These are phyloP conservation scores for Lagocephalus sceleratus DNA, from an alignment of 2,797 vertebrate species.

Conservation along the genomic window DNA sequence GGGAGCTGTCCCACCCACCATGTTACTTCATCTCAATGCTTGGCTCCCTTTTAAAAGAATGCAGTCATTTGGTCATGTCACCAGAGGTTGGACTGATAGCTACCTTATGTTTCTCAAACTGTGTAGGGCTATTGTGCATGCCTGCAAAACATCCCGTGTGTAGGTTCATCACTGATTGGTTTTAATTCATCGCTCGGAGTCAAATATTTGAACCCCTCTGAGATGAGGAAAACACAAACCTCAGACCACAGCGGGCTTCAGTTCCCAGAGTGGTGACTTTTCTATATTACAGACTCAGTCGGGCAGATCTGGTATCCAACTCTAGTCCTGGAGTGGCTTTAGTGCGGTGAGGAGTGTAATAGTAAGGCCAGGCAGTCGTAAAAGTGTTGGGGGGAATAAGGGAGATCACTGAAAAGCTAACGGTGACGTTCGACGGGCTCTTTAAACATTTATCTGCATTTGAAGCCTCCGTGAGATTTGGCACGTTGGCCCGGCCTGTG, in stretches of 20 bases:
- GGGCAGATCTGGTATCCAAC: conserved; percentile 11
- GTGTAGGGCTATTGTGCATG: not conserved
- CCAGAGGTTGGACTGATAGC: conserved; percentile 21
- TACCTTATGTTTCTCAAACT: conserved; percentile 25
- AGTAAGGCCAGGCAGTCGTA: conserved; percentile 8
- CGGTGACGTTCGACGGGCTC: too few species aligned
- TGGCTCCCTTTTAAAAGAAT: conserved; percentile 21
- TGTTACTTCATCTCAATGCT: conserved; percentile 56
- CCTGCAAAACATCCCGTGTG: conserved; percentile 16
- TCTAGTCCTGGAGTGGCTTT: conserved; percentile 8
- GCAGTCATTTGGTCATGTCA: conserved; percentile 12
- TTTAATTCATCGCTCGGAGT: conserved; percentile 35
- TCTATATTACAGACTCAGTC: conserved; percentile 28
- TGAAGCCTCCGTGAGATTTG: too few species aligned
- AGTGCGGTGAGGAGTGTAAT: not conserved
- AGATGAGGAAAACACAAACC: conserved; percentile 41
- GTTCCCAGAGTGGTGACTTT: conserved; percentile 31
- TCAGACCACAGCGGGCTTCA: conserved; percentile 32
- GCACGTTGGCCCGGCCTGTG: conserved; percentile 1
- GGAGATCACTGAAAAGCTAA: conserved; percentile 14
- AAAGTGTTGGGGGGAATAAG: conserved; percentile 17
- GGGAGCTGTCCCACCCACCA: conserved; percentile 30
- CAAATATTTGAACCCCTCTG: conserved; percentile 43
- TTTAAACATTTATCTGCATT: too few species aligned
- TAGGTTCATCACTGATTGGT: conserved; percentile 25